Evolutionary conservation across 2,113 vertebrate genomes (phyloP).

Genomic region (Gnathonemus longibarbis): DNA sequence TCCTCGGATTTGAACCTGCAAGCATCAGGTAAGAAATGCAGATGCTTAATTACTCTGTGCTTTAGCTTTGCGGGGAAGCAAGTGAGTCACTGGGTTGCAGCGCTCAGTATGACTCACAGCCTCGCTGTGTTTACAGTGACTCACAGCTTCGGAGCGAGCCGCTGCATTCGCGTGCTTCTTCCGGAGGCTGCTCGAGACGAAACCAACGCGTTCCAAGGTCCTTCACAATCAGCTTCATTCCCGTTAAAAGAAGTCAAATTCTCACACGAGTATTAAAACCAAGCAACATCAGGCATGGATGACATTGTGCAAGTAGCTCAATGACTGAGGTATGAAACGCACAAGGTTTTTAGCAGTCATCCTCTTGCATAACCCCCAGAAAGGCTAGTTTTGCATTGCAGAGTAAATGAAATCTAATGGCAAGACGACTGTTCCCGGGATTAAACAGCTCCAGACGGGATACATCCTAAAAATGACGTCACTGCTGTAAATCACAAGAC

Average conservation of each 20-base stretch:
- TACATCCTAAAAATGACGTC: not conserved
- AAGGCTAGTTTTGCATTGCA: not conserved
- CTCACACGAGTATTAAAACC: not conserved
- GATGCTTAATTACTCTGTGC: not conserved
- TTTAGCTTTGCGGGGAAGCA: not conserved
- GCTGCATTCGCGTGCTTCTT: not conserved
- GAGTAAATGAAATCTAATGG: not conserved
- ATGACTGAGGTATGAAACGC: not conserved
- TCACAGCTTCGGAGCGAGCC: not conserved
- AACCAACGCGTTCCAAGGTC: not conserved
- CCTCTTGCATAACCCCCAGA: not conserved
- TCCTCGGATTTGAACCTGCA: not conserved
- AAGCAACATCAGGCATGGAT: not conserved
- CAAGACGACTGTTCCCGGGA: not conserved
- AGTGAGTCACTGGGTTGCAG: slow-evolving; percentile 8
- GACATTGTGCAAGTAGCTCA: not conserved
- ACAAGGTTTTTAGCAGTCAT: not conserved
- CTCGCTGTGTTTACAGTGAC: not conserved
- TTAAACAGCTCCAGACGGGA: not conserved
- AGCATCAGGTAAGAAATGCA: not conserved
- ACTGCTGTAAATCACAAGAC: not conserved
- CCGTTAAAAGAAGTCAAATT: not conserved
- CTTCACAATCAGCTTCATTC: not conserved
- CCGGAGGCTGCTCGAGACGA: not conserved
- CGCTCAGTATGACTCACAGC: slow-evolving; percentile 6